Conservation (phyloP, 2,888 invertebrate species). For the Eumacrocentrus americanus region DNA sequence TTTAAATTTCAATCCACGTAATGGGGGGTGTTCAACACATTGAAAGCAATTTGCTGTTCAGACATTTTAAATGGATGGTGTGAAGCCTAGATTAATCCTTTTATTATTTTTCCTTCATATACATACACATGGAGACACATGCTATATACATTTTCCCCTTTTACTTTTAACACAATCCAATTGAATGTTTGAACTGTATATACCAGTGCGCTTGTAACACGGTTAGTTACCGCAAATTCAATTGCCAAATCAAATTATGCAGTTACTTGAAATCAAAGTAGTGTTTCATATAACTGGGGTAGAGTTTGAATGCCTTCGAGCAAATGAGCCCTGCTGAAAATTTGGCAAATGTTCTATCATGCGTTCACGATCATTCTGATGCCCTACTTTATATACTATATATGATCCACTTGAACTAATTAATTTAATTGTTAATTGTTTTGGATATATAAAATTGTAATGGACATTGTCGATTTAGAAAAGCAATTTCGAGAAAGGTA, state of each 20-base stretch:
- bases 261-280: too few species aligned
- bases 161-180: constrained; percentile 2
- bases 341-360: too few species aligned
- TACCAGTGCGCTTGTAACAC: constrained; percentile 2
- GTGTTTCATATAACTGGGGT: too few species aligned
- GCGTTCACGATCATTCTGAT: too few species aligned
- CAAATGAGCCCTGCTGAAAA: too few species aligned
- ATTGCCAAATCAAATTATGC: neutral
- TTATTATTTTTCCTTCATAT: too few species aligned
- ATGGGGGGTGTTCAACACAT: neutral
- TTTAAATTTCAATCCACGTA: constrained; percentile 5
- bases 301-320: too few species aligned
- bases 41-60: neutral
- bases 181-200: neutral
- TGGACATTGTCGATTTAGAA: neutral
- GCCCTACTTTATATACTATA: too few species aligned
- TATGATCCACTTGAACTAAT: neutral
- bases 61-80: neutral
- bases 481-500: neutral
- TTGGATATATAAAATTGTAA: neutral
- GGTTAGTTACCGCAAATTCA: constrained; percentile 2
- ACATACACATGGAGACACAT: too few species aligned
- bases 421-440: too few species aligned
- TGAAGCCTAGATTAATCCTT: too few species aligned
- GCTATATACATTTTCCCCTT: too few species aligned